These are phyloP conservation scores for Melanotus villosus DNA, from an alignment of 2,888 invertebrate species.

Conservation along the genomic window DNA sequence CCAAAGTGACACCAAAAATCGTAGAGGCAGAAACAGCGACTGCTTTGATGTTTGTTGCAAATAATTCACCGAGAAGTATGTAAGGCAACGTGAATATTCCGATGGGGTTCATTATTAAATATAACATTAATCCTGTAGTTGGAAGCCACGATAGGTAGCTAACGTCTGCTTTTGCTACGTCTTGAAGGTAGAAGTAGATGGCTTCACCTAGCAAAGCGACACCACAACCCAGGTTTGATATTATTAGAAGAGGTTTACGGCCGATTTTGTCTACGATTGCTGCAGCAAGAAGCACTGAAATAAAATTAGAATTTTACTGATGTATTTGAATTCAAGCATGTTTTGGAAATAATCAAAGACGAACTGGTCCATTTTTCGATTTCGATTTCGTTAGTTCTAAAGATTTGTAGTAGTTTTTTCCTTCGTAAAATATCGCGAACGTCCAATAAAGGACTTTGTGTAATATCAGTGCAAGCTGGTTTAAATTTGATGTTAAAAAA, in stretches of 20 bases:
- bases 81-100: slow-evolving; percentile 76
- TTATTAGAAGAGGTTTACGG: slow-evolving; percentile 70
- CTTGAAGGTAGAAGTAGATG: slow-evolving; percentile 72
- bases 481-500: no score
- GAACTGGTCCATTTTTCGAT: no score
- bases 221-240: slow-evolving; percentile 72
- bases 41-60: slow-evolving; percentile 76
- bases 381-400: no score
- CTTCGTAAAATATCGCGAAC: no score
- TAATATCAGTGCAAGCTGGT: no score
- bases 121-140: slow-evolving; percentile 71
- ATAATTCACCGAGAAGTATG: slow-evolving; percentile 76
- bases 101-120: slow-evolving; percentile 73
- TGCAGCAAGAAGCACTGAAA: slow-evolving; percentile 41
- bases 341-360: no score
- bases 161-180: slow-evolving; percentile 65
- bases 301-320: neutral
- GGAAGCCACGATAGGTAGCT: slow-evolving; percentile 70
- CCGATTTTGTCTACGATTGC: slow-evolving; percentile 70
- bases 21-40: slow-evolving; percentile 74
- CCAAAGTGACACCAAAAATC: slow-evolving; percentile 72
- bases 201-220: slow-evolving; percentile 70
- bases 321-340: no score
- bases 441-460: no score
- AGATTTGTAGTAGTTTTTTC: no score